Evolutionary conservation across 2,113 vertebrate species (phyloP).

Genomic region (Phoenicopterus ruber): DNA sequence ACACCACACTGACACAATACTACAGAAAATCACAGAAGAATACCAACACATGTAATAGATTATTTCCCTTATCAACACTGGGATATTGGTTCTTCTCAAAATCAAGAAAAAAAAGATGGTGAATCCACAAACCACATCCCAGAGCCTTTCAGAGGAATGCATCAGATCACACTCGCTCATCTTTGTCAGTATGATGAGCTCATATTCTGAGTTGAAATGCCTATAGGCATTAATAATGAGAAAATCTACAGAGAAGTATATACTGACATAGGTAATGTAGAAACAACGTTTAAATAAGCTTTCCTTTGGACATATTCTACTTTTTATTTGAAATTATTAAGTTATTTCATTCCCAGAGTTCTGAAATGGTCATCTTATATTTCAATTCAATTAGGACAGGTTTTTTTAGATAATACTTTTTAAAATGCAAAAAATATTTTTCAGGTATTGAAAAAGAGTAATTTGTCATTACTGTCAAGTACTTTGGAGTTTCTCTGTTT

Average conservation of each 20-base stretch:
- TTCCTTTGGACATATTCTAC: not conserved
- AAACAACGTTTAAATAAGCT: not conserved
- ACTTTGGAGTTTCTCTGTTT: not conserved
- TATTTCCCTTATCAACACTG: not conserved
- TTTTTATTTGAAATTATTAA: not conserved
- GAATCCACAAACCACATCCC: not conserved
- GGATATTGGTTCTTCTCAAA: not conserved
- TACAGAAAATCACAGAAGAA: not conserved
- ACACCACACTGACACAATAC: not conserved
- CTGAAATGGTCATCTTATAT: not conserved
- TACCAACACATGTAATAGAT: not conserved
- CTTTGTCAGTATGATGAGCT: not conserved
- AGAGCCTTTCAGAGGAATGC: not conserved
- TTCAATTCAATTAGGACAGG: not conserved
- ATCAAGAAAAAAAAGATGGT: not conserved
- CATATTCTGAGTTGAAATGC: not conserved
- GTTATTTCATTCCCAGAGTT: not conserved
- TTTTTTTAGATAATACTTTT: not conserved
- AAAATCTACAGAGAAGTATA: not conserved
- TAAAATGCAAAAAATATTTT: not conserved
- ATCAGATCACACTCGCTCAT: not conserved
- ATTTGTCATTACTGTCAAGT: not conserved
- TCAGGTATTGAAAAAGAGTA: not conserved
- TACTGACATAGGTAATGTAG: not conserved
- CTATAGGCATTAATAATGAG: not conserved